Conservation (phyloP, 1,140 invertebrate genomes). For the Holotrichia oblita region DNA sequence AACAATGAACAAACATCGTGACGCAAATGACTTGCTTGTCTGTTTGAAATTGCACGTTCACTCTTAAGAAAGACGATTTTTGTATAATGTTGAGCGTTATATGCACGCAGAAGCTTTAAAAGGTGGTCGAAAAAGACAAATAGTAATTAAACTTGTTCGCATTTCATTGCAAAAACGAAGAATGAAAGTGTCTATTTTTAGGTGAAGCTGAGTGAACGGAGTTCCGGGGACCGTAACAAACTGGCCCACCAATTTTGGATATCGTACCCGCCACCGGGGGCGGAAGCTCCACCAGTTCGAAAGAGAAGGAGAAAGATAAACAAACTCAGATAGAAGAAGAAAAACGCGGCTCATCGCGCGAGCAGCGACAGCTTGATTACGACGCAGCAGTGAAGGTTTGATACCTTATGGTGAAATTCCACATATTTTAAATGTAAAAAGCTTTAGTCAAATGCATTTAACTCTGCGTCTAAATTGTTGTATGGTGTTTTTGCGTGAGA, state of each 20-base stretch:
- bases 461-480: no score
- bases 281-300: slow-evolving; percentile 62
- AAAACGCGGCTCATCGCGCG: slow-evolving; percentile 51
- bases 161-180: not conserved
- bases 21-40: not conserved
- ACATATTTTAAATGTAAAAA: not conserved
- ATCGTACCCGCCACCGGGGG: slow-evolving; percentile 72
- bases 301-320: slow-evolving; percentile 56
- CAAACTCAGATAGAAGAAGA: slow-evolving; percentile 56
- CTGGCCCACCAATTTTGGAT: slow-evolving; percentile 78
- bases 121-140: not conserved
- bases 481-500: no score
- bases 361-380: slow-evolving; percentile 59
- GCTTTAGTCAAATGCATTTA: no score
- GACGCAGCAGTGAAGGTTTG: slow-evolving; percentile 59
- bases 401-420: not conserved
- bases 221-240: slow-evolving; percentile 47
- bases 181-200: slow-evolving; percentile 25
- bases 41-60: not conserved
- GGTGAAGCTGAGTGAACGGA: slow-evolving; percentile 14
- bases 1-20: no score
- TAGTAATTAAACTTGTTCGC: not conserved
- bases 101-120: not conserved
- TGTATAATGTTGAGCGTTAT: not conserved
- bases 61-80: not conserved